phyloP scores from a whole-genome alignment of 2,797 vertebrate species.

The Urophycis tenuis region DNA sequence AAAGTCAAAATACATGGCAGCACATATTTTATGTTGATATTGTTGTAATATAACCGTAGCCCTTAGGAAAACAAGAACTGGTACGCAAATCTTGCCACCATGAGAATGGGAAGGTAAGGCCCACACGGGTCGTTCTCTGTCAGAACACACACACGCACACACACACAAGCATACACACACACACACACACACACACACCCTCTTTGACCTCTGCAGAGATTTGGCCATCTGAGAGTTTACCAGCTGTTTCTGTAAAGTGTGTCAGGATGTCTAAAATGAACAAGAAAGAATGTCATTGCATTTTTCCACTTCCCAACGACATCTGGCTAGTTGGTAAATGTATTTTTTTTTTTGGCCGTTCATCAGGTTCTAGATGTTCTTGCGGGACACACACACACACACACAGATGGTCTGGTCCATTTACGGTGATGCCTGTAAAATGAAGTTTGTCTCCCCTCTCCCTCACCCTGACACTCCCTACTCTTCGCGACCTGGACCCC shows the following conservation, averaged over 20 bases:
- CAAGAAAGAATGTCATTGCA: background rate
- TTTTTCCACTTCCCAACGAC: background rate
- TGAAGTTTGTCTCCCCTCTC: background rate
- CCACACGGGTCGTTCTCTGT: background rate
- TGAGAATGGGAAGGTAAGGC: slow-evolving; percentile 10
- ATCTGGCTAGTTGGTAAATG: background rate
- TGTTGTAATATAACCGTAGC: background rate
- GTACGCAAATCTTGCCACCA: background rate
- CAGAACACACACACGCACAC: background rate
- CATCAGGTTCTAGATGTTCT: background rate
- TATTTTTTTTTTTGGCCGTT: background rate
- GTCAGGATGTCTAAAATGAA: background rate
- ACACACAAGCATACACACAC: no score
- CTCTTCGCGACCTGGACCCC: background rate
- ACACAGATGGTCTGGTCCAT: background rate
- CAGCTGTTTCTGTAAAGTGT: slow-evolving; percentile 24
- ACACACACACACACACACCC: slow-evolving; percentile 8
- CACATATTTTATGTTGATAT: background rate
- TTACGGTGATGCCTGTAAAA: background rate
- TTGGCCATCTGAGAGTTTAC: slow-evolving; percentile 5
- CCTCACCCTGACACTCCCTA: background rate
- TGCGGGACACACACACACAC: no score
- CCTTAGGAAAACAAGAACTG: background rate
- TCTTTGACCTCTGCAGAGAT: slow-evolving; percentile 22
- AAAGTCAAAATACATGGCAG: background rate